phyloP scores from a whole-genome alignment of 2,113 vertebrate species.

The Grallaria varia region DNA sequence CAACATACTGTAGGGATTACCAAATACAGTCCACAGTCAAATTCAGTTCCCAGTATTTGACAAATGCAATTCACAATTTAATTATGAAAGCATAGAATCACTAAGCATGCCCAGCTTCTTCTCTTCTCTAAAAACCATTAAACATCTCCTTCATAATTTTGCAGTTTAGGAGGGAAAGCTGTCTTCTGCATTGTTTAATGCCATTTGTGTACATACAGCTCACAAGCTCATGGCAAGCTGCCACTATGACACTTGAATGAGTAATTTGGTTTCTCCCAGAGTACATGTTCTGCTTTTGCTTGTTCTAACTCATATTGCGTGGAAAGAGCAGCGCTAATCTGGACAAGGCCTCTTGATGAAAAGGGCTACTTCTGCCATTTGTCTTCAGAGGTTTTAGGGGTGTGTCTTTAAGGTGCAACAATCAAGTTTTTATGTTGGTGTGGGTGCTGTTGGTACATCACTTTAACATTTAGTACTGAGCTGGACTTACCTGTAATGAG shows the following conservation, averaged over 20 bases:
- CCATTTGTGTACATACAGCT: not conserved
- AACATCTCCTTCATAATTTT: not conserved
- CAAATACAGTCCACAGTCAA: not conserved
- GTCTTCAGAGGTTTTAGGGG: not conserved
- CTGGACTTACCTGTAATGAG: not conserved
- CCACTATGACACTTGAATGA: not conserved
- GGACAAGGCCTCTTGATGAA: not conserved
- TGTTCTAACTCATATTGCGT: not conserved
- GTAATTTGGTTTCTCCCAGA: not conserved
- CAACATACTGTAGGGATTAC: not conserved
- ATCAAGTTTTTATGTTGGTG: not conserved
- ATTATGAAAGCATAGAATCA: not conserved
- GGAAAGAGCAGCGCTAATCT: not conserved
- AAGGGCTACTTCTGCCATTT: not conserved
- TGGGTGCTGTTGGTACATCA: not conserved
- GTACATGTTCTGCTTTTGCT: not conserved
- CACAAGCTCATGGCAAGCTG: not conserved
- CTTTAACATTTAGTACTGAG: not conserved
- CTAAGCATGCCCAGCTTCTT: not conserved
- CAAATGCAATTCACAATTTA: not conserved
- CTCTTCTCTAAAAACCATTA: not conserved
- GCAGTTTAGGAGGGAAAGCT: not conserved
- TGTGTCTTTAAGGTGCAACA: not conserved
- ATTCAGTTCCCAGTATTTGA: not conserved
- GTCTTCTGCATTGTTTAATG: not conserved